Evolutionary conservation across 2,797 vertebrate species (phyloP).

Genomic region (Phalloptychus januarius): DNA sequence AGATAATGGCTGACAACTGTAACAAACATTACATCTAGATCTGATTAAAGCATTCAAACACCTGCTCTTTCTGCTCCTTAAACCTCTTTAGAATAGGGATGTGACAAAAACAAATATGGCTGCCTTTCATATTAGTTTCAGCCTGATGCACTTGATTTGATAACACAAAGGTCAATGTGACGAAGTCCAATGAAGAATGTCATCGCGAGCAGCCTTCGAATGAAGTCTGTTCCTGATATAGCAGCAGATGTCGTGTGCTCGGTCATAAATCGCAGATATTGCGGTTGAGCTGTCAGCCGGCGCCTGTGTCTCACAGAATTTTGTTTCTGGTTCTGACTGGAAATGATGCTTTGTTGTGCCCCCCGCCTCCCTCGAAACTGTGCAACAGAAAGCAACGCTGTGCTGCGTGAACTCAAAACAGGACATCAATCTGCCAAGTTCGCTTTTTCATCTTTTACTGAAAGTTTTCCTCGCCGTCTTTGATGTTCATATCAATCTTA

Average conservation of each 20-base stretch:
- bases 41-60: background rate
- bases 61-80: background rate
- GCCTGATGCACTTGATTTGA: constrained; percentile 24
- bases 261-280: constrained; percentile 63
- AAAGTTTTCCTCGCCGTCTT: constrained; percentile 31
- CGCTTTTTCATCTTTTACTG: constrained; percentile 41
- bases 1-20: background rate
- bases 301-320: constrained; percentile 57
- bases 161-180: constrained; percentile 56
- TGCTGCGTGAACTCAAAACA: constrained; percentile 52
- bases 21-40: background rate
- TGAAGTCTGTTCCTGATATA: constrained; percentile 59
- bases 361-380: constrained; percentile 3
- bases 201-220: constrained; percentile 33
- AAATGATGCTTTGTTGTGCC: constrained; percentile 58
- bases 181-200: constrained; percentile 29
- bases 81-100: constrained; percentile 3
- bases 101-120: constrained; percentile 21
- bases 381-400: constrained; percentile 46
- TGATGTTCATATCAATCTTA: constrained; percentile 11
- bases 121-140: constrained; percentile 32
- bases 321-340: constrained; percentile 66
- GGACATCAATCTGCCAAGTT: constrained; percentile 40
- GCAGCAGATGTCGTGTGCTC: constrained; percentile 49
- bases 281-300: constrained; percentile 64